These are phyloP conservation scores for Melikaiella ostensackeni DNA, from an alignment of 2,888 invertebrate genomes.

Conservation along the genomic window DNA sequence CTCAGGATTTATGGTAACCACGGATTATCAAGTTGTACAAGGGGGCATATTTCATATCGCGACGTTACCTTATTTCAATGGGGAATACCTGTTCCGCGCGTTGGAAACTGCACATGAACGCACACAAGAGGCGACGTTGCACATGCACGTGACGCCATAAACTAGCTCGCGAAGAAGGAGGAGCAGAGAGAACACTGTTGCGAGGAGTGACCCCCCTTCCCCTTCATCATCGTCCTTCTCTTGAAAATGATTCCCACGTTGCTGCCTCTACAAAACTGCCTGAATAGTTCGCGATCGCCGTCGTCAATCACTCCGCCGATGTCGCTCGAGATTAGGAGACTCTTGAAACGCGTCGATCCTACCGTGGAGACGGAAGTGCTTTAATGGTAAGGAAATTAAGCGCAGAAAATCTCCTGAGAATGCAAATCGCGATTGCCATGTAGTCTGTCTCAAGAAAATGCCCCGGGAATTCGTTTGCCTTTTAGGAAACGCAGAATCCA, in stretches of 20 bases:
- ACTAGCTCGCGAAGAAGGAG: slow-evolving; percentile 58
- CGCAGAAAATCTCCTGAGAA: slow-evolving; percentile 7
- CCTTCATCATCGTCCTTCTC: slow-evolving; percentile 34
- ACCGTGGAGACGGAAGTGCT: slow-evolving; percentile 9
- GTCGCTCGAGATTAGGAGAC: slow-evolving; percentile 61
- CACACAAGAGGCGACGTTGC: slow-evolving; percentile 47
- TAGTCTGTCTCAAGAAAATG: slow-evolving; percentile 18
- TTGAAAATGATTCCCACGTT: slow-evolving; percentile 67
- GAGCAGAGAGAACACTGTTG: slow-evolving; percentile 12
- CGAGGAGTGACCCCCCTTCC: background rate
- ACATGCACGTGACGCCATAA: slow-evolving; percentile 53
- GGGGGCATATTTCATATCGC: slow-evolving; percentile 76
- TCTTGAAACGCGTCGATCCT: slow-evolving; percentile 29
- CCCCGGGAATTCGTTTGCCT: background rate
- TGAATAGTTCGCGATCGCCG: slow-evolving; percentile 55
- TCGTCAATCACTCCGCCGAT: slow-evolving; percentile 62
- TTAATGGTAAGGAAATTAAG: slow-evolving; percentile 44
- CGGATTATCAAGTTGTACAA: slow-evolving; percentile 78
- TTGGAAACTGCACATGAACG: slow-evolving; percentile 60
- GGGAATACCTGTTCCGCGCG: slow-evolving; percentile 72
- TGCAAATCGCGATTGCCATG: background rate
- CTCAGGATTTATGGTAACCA: slow-evolving; percentile 77
- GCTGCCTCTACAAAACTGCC: slow-evolving; percentile 41
- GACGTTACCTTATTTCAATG: slow-evolving; percentile 76
- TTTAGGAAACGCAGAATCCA: background rate